Base-by-base conservation (phyloP, 2,888 invertebrate genomes). In the Drosophila antonietae region DNA sequence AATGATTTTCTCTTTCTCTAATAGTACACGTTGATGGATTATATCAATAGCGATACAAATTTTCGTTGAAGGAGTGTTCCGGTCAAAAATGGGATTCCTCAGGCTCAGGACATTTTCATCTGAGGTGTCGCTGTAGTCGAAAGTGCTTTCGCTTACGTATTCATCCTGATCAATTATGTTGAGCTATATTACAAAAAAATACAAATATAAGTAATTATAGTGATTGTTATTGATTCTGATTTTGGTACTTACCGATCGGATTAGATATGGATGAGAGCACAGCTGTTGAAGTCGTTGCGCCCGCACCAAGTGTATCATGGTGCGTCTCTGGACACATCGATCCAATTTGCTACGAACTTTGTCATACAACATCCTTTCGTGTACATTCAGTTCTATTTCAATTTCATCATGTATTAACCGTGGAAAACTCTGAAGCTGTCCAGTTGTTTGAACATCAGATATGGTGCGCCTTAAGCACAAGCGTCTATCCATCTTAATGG, bases 391-490 rank as follows among this genome's bases (percentile, higher is more conserved):
- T 10, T 14, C 1, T 15, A 53, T 7, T 20, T 10, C 2, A 52
- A 52, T 52, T 35, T 20, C 5, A 20, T 0, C 2, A 3, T 8
- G 8, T 18, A 0, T 35, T 35, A 35, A 14, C 12, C 2, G 8
- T 9, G 31, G 15, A n/a, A 31, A 31, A 2, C n/a, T 10, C n/a
- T 0, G 33, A 12, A 18, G 31, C 0, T 31, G 5, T 31, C 10
- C 12, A 52, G 20, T 3, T 35, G 0, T 0, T 3, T 12, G 18
- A 33, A 33, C 5, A 12, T 18, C 18, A 12, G 18, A 12, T 1
- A 51, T 18, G 12, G 57, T 57, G 18, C 57, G 57, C 28, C 58
- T 46, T 12, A 59, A 37, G 28, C 46, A 59, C 14, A 58, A 8
- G 2, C 14, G 8, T 37, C 10, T 53, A 14, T 53, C 53, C 1